These are phyloP conservation scores for Diplazon laetatorius DNA, from an alignment of 2,888 invertebrate species.

Conservation along the genomic window DNA sequence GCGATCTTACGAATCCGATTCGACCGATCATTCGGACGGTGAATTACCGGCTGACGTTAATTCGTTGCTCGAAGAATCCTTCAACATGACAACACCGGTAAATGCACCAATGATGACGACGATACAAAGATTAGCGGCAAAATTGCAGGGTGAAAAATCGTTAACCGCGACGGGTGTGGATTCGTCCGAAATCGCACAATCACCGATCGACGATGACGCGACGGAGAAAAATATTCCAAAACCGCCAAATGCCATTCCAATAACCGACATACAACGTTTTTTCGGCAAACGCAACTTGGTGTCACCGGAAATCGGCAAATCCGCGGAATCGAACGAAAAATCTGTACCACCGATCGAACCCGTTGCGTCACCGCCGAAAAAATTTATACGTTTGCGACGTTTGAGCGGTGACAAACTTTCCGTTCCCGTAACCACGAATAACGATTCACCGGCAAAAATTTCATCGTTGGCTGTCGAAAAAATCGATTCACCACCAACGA, in stretches of 20 bases:
- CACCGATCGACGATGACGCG: slow-evolving; percentile 14
- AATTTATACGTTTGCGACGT: slow-evolving; percentile 82
- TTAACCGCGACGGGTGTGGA: slow-evolving; percentile 32
- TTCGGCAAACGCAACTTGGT: slow-evolving; percentile 56
- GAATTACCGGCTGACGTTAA: slow-evolving; percentile 75
- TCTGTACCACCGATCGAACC: slow-evolving; percentile 50
- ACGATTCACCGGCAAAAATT: slow-evolving; percentile 9
- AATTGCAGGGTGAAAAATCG: slow-evolving; percentile 75
- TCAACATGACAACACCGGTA: slow-evolving; percentile 71
- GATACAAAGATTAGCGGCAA: slow-evolving; percentile 80
- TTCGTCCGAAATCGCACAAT: slow-evolving; percentile 7
- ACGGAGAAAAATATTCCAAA: slow-evolving; percentile 64
- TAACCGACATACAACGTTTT: slow-evolving; percentile 63
- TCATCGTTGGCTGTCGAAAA: slow-evolving; percentile 34
- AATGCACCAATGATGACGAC: slow-evolving; percentile 78
- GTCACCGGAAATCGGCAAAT: slow-evolving; percentile 69
- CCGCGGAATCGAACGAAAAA: slow-evolving; percentile 32
- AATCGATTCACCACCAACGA: slow-evolving; percentile 39
- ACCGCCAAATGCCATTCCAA: slow-evolving; percentile 69
- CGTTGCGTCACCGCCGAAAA: slow-evolving; percentile 70
- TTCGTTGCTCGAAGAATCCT: slow-evolving; percentile 75
- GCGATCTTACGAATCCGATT: slow-evolving; percentile 73
- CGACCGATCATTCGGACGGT: slow-evolving; percentile 76
- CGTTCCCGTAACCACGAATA: too few relatives aligned
- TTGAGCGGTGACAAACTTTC: slow-evolving; percentile 83